Conservation (phyloP, 2,113 vertebrate species). For the Oreotrochilus melanogaster region DNA sequence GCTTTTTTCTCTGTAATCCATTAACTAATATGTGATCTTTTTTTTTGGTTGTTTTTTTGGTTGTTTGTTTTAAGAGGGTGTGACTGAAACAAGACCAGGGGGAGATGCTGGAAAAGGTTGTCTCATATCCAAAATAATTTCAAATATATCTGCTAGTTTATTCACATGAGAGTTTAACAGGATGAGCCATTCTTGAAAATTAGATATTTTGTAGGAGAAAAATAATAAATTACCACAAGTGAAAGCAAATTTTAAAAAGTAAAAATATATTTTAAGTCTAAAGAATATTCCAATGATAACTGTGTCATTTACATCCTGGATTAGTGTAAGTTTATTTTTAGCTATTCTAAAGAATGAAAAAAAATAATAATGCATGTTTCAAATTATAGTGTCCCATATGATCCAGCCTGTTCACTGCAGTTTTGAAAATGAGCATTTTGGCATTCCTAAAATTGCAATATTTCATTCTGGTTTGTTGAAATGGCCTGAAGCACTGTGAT, state of each 20-base stretch:
- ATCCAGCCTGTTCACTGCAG: not conserved
- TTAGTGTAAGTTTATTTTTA: not conserved
- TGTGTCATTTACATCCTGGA: not conserved
- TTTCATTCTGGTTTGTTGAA: not conserved
- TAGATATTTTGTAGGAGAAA: not conserved
- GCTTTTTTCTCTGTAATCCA: not conserved
- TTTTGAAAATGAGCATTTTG: not conserved
- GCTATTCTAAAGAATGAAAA: not conserved
- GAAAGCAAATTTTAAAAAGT: not conserved
- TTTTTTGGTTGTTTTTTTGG: not conserved
- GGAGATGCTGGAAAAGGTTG: not conserved
- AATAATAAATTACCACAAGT: not conserved
- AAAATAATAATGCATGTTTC: not conserved
- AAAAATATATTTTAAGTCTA: not conserved
- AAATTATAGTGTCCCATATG: not conserved
- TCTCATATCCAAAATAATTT: not conserved
- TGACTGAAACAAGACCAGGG: not conserved
- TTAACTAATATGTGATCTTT: not conserved
- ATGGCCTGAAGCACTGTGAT: not conserved
- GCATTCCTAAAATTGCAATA: not conserved
- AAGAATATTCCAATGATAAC: not conserved
- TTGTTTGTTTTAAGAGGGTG: not conserved
- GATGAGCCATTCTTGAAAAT: not conserved
- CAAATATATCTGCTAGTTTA: not conserved
- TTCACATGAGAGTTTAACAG: not conserved